Evolutionary conservation across 2,113 vertebrate species (phyloP).

Genomic region (Otis tarda): DNA sequence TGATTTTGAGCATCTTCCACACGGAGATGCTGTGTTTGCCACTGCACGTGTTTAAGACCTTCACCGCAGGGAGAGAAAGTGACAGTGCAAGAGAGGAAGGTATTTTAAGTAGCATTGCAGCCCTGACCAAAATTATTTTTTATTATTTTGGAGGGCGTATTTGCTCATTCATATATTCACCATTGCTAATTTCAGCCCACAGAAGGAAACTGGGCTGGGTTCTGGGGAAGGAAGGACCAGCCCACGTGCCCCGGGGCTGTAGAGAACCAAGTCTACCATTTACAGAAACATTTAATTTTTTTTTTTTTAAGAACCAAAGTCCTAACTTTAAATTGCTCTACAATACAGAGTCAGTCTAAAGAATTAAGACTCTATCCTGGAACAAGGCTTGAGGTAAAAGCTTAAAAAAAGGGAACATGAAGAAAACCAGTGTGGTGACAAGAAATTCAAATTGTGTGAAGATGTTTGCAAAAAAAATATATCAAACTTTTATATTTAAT

Average conservation of each 20-base stretch:
- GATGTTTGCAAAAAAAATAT: not conserved
- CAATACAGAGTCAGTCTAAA: not conserved
- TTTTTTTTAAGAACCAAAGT: not conserved
- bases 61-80: not conserved
- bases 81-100: not conserved
- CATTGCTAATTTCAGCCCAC: not conserved
- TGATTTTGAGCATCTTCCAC: not conserved
- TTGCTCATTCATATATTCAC: not conserved
- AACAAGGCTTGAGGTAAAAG: not conserved
- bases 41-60: not conserved
- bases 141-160: not conserved
- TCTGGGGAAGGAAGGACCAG: not conserved
- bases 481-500: slow-evolving; percentile 20
- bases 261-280: not conserved
- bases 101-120: not conserved
- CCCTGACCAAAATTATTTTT: not conserved
- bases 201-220: not conserved
- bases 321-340: slow-evolving; percentile 15
- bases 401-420: not conserved
- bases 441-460: not conserved
- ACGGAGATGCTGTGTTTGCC: not conserved
- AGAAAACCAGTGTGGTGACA: not conserved
- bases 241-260: not conserved
- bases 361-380: not conserved
- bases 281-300: not conserved